phyloP scores from a whole-genome alignment of 2,888 invertebrate species.

The Folsomia manolachei region DNA sequence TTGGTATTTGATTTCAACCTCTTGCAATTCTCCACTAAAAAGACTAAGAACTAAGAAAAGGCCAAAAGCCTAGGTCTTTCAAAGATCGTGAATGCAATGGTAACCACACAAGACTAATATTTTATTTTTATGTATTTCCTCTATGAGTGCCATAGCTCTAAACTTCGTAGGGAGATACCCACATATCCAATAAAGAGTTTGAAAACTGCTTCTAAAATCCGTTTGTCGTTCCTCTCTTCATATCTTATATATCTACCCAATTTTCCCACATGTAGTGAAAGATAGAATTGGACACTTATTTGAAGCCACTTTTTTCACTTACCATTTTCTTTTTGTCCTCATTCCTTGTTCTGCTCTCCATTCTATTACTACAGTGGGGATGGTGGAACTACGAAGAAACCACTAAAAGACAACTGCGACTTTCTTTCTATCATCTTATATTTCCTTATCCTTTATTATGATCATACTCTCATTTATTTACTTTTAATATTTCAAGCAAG shows the following conservation, averaged over 20 bases:
- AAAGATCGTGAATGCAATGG: conserved; percentile 3
- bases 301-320: conserved; percentile 13
- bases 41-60: neutral
- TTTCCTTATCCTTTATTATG: conserved; percentile 20
- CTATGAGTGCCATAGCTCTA: conserved; percentile 1
- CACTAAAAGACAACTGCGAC: conserved; percentile 15
- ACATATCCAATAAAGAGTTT: neutral
- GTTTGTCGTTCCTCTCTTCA: conserved; percentile 4
- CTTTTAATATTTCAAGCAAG: conserved; percentile 9
- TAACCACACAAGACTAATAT: conserved; percentile 22
- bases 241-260: too few species aligned
- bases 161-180: neutral
- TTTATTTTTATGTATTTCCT: conserved; percentile 27
- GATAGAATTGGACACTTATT: neutral
- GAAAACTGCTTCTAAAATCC: conserved; percentile 12
- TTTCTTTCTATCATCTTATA: conserved; percentile 16
- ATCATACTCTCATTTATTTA: conserved; percentile 20
- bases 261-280: neutral
- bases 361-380: conserved; percentile 14
- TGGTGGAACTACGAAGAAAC: neutral
- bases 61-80: neutral
- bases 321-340: neutral
- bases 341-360: too few species aligned
- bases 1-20: neutral
- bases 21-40: neutral